These are phyloP conservation scores for Pseudocheirus occidentalis DNA, from an alignment of 2,797 vertebrate genomes.

Conservation along the genomic window DNA sequence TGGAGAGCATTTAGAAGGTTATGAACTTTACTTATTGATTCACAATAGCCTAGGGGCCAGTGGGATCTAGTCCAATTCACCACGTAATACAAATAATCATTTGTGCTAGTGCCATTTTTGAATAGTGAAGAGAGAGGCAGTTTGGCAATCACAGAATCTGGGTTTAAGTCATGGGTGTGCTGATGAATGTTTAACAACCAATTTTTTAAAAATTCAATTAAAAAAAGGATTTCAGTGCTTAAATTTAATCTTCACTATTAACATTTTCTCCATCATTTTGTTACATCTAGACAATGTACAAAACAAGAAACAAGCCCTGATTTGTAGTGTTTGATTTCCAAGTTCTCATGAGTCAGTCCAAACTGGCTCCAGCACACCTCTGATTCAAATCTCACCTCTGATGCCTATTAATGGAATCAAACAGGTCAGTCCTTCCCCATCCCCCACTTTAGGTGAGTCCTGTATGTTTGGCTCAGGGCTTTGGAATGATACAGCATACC, in stretches of 20 bases:
- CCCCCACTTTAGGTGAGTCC: neutral
- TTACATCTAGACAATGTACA: neutral
- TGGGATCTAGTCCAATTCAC: neutral
- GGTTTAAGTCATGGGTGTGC: neutral
- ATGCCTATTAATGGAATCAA: neutral
- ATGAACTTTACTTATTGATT: neutral
- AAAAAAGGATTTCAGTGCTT: neutral
- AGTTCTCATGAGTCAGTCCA: neutral
- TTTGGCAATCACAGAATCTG: neutral
- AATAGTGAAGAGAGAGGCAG: neutral
- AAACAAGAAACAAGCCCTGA: neutral
- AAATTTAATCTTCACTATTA: neutral
- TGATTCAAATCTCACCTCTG: neutral
- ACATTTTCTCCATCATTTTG: neutral
- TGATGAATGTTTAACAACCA: neutral
- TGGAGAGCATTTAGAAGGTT: neutral
- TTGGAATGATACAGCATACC: neutral
- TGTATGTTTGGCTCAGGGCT: neutral
- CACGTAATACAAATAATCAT: neutral
- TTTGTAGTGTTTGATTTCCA: neutral
- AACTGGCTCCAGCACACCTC: neutral
- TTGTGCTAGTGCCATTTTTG: neutral
- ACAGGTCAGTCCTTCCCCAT: neutral
- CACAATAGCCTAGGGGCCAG: neutral
- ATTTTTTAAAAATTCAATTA: neutral